phyloP scores from a whole-genome alignment of 2,888 invertebrate species.

The Pseudoips prasinana region DNA sequence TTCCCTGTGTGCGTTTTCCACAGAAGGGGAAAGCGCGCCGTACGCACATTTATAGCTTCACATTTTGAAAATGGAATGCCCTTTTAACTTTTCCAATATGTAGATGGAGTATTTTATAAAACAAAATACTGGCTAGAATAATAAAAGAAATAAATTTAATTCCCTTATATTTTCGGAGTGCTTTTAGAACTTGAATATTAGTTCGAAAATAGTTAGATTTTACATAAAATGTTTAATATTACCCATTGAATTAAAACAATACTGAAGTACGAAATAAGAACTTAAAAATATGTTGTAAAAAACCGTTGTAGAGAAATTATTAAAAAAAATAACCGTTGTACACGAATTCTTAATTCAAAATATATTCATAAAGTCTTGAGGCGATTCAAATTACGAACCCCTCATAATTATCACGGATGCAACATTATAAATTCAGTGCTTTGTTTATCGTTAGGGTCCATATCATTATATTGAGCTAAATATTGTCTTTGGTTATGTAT shows the following conservation, averaged over 20 bases:
- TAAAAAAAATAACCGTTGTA: constrained; percentile 24
- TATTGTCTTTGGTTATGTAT: constrained; percentile 31
- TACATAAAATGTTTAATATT: too few species aligned
- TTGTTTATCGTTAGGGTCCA: constrained; percentile 72
- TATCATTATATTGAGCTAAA: constrained; percentile 57
- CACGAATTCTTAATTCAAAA: constrained; percentile 17
- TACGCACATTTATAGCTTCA: constrained; percentile 50
- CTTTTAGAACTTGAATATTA: too few species aligned
- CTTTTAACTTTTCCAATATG: constrained; percentile 64
- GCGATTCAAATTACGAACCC: constrained; percentile 44
- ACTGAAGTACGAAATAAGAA: too few species aligned
- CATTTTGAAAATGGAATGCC: constrained; percentile 69
- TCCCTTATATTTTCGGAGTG: too few species aligned
- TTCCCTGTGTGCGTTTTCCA: constrained; percentile 55
- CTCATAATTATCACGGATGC: constrained; percentile 58
- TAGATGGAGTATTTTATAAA: too few species aligned
- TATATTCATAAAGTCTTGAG: constrained; percentile 46
- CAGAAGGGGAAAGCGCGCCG: constrained; percentile 64
- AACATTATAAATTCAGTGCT: constrained; percentile 67
- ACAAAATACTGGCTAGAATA: too few species aligned
- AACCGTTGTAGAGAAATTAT: constrained; percentile 6
- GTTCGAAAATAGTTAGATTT: too few species aligned
- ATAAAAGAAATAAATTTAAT: too few species aligned
- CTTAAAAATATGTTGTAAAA: too few species aligned
- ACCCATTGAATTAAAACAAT: too few species aligned